Conservation (phyloP, 2,113 vertebrate species). For the Phylloscopus trochiloides region DNA sequence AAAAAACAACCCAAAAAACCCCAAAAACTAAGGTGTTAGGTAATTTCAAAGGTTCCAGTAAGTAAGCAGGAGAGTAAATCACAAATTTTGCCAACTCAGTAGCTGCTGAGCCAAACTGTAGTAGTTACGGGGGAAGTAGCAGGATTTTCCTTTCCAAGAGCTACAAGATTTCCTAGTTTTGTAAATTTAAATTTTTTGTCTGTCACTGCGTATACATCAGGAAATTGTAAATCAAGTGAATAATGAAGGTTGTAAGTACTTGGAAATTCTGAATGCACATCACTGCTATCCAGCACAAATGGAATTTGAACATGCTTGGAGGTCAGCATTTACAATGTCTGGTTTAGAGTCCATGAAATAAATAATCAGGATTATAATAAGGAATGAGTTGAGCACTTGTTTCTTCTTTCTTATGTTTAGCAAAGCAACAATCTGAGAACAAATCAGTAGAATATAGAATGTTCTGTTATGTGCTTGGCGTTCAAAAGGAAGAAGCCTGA, state of each 20-base stretch:
- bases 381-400: not conserved
- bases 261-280: not conserved
- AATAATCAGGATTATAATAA: not conserved
- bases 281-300: not conserved
- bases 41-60: not conserved
- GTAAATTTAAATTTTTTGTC: not conserved
- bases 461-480: not conserved
- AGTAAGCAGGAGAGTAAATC: not conserved
- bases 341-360: not conserved
- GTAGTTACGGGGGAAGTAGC: not conserved
- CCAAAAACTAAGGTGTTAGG: accelerated
- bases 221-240: not conserved
- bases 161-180: not conserved
- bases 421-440: not conserved
- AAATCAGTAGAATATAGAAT: not conserved
- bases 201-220: not conserved
- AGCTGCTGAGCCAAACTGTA: not conserved
- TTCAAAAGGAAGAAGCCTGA: not conserved
- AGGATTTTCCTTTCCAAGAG: not conserved
- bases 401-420: not conserved
- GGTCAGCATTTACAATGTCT: not conserved
- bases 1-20: too few relatives aligned
- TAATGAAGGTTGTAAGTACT: not conserved
- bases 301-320: not conserved
- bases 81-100: not conserved